Conservation (phyloP, 2,113 vertebrate genomes). For the Procavia capensis region DNA sequence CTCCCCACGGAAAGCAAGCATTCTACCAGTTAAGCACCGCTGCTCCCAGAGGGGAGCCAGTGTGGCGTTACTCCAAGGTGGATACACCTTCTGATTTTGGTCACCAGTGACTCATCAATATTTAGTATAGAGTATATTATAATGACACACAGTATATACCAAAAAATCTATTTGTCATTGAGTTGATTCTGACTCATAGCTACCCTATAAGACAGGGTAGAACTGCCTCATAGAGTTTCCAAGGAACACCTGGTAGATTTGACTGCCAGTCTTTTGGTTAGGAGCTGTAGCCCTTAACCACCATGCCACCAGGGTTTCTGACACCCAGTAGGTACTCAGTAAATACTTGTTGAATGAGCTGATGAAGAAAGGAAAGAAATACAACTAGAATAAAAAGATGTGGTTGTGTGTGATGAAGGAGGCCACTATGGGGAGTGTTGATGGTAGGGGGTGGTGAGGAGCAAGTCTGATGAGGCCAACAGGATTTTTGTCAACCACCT, state of each 20-base stretch:
- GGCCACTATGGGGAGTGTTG: neutral
- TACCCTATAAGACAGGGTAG: too few relatives aligned
- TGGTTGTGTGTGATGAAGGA: neutral
- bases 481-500: neutral
- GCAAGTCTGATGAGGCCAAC: neutral
- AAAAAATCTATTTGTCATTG: too few relatives aligned
- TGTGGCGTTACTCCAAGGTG: neutral
- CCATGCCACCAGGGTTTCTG: too few relatives aligned
- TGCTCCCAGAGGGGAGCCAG: too few relatives aligned
- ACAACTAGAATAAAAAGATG: neutral
- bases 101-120: neutral
- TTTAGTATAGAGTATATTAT: neutral
- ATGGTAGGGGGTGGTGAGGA: neutral
- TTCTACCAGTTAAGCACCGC: too few relatives aligned
- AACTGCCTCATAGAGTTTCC: too few relatives aligned
- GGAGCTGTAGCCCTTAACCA: too few relatives aligned
- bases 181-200: too few relatives aligned
- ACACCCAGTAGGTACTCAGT: neutral
- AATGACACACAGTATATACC: neutral
- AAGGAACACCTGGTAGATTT: too few relatives aligned
- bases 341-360: neutral
- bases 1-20: too few relatives aligned
- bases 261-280: too few relatives aligned
- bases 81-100: neutral
- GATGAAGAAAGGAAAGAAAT: neutral